Conservation (phyloP, 2,797 vertebrate genomes). For the Mycteria americana region DNA sequence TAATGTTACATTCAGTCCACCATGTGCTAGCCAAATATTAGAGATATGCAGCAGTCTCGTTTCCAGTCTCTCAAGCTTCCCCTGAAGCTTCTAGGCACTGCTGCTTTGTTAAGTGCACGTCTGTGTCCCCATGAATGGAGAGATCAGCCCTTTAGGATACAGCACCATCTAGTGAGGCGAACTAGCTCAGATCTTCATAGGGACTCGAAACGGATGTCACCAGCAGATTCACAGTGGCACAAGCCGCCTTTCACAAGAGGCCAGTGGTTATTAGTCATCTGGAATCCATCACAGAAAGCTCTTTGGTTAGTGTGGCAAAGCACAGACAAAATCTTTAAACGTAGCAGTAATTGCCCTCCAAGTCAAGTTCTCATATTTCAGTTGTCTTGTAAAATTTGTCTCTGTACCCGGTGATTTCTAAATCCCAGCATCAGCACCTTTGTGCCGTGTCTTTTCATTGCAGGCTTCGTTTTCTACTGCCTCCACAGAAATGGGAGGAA, state of each 20-base stretch:
- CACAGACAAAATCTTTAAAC: neutral
- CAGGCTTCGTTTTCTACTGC: neutral
- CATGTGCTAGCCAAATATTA: neutral
- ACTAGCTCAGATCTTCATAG: neutral
- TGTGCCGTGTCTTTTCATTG: neutral
- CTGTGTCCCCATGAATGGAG: neutral
- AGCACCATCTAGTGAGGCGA: conserved; percentile 51
- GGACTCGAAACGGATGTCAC: neutral
- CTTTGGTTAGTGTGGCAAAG: neutral
- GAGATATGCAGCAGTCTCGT: neutral
- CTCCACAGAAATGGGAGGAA: neutral
- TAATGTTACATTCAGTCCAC: neutral
- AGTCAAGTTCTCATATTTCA: neutral
- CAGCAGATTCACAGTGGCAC: neutral
- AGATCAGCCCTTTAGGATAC: neutral
- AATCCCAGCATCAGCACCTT: neutral
- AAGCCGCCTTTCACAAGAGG: neutral
- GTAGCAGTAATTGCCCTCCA: neutral
- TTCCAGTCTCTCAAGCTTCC: neutral
- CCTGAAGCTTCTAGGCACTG: neutral
- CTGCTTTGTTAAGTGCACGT: neutral
- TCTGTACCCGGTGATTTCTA: neutral
- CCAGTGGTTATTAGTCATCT: neutral
- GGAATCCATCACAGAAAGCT: neutral
- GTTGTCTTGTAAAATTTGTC: neutral